Percentiles rank a stretch among this genome's conserved stretches.
These are phyloP conservation scores for Leptinotarsa juncta DNA, from an alignment of 2,888 invertebrate species.

Conservation along the genomic window DNA sequence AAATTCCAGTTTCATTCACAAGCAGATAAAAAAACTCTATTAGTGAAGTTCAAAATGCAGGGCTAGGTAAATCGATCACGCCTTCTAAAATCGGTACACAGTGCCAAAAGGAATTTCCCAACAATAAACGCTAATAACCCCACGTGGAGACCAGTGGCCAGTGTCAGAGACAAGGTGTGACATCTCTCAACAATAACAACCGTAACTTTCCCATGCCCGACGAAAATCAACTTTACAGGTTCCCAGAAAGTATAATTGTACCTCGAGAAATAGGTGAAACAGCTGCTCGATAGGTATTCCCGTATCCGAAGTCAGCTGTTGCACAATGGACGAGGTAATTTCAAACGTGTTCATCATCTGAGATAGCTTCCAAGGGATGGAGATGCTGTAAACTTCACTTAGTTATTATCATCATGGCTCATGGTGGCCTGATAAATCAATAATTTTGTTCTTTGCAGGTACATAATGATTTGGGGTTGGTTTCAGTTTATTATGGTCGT, in stretches of 20 bases:
- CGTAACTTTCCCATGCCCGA: constrained; percentile 11
- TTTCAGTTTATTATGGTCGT: background rate
- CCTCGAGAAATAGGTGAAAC: constrained; percentile 13
- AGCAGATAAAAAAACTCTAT: too few species aligned
- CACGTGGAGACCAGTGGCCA: constrained; percentile 10
- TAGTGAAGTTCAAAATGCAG: too few species aligned
- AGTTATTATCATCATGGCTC: background rate
- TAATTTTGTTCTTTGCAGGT: constrained; percentile 7
- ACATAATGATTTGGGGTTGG: background rate
- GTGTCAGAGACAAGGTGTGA: constrained; percentile 3
- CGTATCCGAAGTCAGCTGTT: constrained; percentile 19
- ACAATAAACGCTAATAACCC: constrained; percentile 20
- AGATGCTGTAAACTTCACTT: background rate
- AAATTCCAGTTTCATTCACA: too few species aligned
- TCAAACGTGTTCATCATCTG: constrained; percentile 15
- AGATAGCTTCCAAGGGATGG: constrained; percentile 11
- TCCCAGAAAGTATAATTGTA: constrained; percentile 24
- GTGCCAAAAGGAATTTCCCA: constrained; percentile 1
- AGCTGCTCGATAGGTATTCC: constrained; percentile 21
- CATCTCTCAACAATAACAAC: background rate
- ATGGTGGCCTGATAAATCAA: background rate
- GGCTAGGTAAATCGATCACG: background rate
- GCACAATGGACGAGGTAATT: constrained; percentile 11
- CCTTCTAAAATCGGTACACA: background rate
- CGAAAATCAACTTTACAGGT: constrained; percentile 15